Base-by-base conservation (phyloP, 2,797 vertebrate species). In the Apogon talboti region DNA sequence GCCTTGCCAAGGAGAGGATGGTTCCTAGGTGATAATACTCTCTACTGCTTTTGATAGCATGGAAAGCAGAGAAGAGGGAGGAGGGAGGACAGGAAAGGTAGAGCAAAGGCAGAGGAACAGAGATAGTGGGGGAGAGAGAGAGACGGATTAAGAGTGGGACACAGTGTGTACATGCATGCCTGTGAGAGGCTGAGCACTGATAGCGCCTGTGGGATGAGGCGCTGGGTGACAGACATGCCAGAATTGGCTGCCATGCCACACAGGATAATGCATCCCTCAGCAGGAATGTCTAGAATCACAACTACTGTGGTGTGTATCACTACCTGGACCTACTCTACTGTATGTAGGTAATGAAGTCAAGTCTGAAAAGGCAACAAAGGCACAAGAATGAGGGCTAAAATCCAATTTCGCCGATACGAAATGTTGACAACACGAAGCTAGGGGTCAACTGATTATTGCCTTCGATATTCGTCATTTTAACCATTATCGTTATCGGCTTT, bases 121-220 rank as follows among this genome's bases (percentile, higher is more conserved):
- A 73, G 65, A 78, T 79, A 82, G 60, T 52, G 40, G 48, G 40
- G 63, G n/a, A n/a, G 53, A 30, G 46, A 12, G 48, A 24, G 40
- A 54, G 55, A 46, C 0, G 43, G 86, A 89, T 83, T 81, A 82
- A 80, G 81, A 76, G 69, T 56, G 59, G 66, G 74, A 71, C 59
- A 76, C 64, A 55, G 77, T 79, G 79, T 79, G 76, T 79, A 78
- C 77, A 81, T 65, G 81, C 69, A 84, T 61, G 83, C 66, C 83
- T 82, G 87, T 71, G 88, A 83, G 83, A 86, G 83, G 66, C 82
- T 81, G 78, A 79, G 75, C 66, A 54, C 75, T 59, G 75, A 86
- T 83, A 80, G 83, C 30, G 64, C 82, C 82, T 73, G 70, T 76
- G 79, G 83, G 87, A 87, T 56, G 84, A 87, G 83, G 77, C 56